Evolutionary conservation across 2,797 vertebrate genomes (phyloP).

Genomic region (Pipistrellus pipistrellus): DNA sequence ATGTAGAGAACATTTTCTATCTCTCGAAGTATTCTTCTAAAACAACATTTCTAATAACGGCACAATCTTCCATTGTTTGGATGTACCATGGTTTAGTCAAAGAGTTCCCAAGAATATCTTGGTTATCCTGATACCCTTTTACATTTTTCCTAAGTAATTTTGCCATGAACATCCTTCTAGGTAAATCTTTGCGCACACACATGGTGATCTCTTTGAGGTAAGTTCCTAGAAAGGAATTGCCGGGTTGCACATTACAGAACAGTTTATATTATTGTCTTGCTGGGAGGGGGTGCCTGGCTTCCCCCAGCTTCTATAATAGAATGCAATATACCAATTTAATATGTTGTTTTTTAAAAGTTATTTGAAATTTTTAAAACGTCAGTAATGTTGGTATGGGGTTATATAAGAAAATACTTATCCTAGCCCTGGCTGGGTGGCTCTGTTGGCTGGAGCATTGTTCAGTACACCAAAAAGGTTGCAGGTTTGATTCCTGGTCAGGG

Average conservation of each 20-base stretch:
- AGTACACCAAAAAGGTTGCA: not conserved
- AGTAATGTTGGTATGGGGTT: not conserved
- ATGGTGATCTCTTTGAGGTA: not conserved
- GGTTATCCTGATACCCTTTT: not conserved
- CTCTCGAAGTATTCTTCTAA: not conserved
- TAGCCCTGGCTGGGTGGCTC: not conserved
- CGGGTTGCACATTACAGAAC: not conserved
- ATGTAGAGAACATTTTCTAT: not conserved
- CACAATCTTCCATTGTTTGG: not conserved
- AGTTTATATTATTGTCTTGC: not conserved
- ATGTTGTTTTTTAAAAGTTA: not conserved
- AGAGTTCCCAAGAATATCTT: not conserved
- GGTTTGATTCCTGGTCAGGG: not conserved
- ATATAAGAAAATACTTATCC: not conserved
- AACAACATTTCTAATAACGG: not conserved
- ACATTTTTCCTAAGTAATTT: constrained; percentile 34
- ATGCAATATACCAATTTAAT: not conserved
- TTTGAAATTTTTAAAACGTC: constrained; percentile 5
- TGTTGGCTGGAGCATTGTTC: not conserved
- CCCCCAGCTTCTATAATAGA: not conserved
- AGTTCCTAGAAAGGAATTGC: constrained; percentile 18
- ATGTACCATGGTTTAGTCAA: not conserved
- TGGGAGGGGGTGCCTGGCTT: not conserved
- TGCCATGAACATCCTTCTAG: not conserved
- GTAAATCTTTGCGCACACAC: not conserved